A percentile compares a stretch with the other conserved stretches of the same genome.
These are phyloP conservation scores for Sussaba pulchella DNA, from an alignment of 2,888 invertebrate genomes.

Conservation along the genomic window DNA sequence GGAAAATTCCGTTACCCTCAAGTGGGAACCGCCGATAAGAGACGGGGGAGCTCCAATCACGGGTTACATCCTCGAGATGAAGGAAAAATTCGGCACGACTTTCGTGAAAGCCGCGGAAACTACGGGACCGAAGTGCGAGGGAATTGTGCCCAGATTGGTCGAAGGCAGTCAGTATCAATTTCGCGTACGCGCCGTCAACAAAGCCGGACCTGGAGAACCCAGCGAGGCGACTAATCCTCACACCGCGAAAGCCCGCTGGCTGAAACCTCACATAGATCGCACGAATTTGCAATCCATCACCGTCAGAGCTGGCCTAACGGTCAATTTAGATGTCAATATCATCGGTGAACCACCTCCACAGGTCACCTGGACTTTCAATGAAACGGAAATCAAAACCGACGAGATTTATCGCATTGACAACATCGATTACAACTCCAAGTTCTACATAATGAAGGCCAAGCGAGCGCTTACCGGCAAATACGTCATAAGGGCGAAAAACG, in stretches of 20 bases:
- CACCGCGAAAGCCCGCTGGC: slow-evolving; percentile 94
- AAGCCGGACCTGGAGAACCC: slow-evolving; percentile 96
- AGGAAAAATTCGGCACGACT: slow-evolving; percentile 94
- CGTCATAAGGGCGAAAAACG: slow-evolving; percentile 95
- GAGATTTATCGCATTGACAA: slow-evolving; percentile 91
- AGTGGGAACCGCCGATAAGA: slow-evolving; percentile 95
- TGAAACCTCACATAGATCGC: slow-evolving; percentile 97
- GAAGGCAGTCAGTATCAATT: slow-evolving; percentile 99
- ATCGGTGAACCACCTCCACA: slow-evolving; percentile 97
- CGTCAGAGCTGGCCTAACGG: slow-evolving; percentile 95
- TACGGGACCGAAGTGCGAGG: slow-evolving; percentile 93
- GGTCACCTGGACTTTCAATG: slow-evolving; percentile 95
- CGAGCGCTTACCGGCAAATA: slow-evolving; percentile 95
- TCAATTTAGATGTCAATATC: slow-evolving; percentile 94
- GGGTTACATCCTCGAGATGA: slow-evolving; percentile 96
- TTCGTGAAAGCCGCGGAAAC: slow-evolving; percentile 95
- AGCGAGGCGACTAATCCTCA: slow-evolving; percentile 97
- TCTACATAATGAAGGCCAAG: slow-evolving; percentile 93
- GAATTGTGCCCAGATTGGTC: slow-evolving; percentile 94
- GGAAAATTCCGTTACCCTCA: slow-evolving; percentile 94
- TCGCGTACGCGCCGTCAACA: slow-evolving; percentile 96
- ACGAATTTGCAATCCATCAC: slow-evolving; percentile 93
- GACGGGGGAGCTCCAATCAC: slow-evolving; percentile 98
- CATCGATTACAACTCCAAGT: slow-evolving; percentile 95
- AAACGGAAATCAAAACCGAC: slow-evolving; percentile 87